Evolutionary conservation across 2,113 vertebrate species (phyloP), one percentile per base, ranked within the genome.

Genomic region (Cephalophus harveyi): DNA sequence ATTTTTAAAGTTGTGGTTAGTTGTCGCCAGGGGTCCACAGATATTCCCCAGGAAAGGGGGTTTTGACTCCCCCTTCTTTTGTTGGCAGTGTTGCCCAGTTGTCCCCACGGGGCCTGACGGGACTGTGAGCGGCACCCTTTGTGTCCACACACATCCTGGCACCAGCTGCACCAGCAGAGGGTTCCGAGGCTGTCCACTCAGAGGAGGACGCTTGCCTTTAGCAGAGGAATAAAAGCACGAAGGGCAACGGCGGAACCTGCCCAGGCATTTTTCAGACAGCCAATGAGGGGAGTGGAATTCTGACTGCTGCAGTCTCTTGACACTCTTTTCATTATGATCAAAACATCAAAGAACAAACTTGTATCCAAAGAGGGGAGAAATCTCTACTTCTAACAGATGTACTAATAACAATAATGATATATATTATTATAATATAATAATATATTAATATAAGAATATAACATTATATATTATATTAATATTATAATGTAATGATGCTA

Each of bases 131-230:
- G 8, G 46, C 36, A 3, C 2, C 9, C 50, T 33, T 6, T 7
- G 3, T 19, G 25, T 13, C 81, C 62, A 8, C 2, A 0, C 17
- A 2, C 17, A 19, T n/a, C 2, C 1, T 11, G 40, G 0, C 1
- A 4, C 10, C n/a, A 71, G 7, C 30, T 2, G 3, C 28, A 6
- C 25, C n/a, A 76, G 76, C 23, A 1, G 28, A 2, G 9, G 25
- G 16, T 30, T 16, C 67, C 2, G 9, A 55, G 14, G 5, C 54
- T 40, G 3, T 36, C 27, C 3, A 6, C 7, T 14, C 1, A 1
- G 23, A 13, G 2, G 2, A 81, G 28, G 28, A 55, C 0, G 15
- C 36, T 14, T 30, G n/a, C 25, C 30, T n/a, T 30, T 13, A 27
- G 10, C 17, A 6, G 25, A 50, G 43, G 71, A 16, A 27, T 7